These are phyloP conservation scores for Drosophila rubida DNA, from an alignment of 2,888 invertebrate species.

Conservation along the genomic window DNA sequence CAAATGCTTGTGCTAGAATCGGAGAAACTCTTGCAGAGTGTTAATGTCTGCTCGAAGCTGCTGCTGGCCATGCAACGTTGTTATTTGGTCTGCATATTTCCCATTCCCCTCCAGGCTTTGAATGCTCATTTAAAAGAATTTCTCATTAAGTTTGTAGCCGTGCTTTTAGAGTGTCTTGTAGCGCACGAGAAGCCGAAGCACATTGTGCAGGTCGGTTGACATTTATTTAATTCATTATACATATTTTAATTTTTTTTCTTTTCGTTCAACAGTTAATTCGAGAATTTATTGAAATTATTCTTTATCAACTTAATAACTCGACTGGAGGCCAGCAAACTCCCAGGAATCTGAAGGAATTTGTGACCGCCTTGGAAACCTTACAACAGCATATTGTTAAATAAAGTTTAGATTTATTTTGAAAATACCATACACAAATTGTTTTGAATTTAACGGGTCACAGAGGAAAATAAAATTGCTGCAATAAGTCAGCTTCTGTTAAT, in stretches of 20 bases:
- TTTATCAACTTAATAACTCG: slow-evolving; percentile 58
- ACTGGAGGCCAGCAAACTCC: slow-evolving; percentile 3
- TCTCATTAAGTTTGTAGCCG: slow-evolving; percentile 75
- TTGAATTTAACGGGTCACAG: background rate
- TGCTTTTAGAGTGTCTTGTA: slow-evolving; percentile 73
- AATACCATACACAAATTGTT: background rate
- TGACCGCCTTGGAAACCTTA: slow-evolving; percentile 47
- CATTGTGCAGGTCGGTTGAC: slow-evolving; percentile 60
- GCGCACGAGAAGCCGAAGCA: slow-evolving; percentile 50
- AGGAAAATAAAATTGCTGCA: background rate
- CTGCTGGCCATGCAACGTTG: slow-evolving; percentile 75
- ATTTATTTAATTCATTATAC: background rate
- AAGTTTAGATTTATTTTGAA: slow-evolving; percentile 5
- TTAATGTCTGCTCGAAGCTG: slow-evolving; percentile 58
- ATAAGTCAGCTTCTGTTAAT: background rate
- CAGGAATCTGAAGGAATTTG: slow-evolving; percentile 35
- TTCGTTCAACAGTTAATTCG: slow-evolving; percentile 53
- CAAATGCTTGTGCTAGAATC: slow-evolving; percentile 80
- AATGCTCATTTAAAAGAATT: slow-evolving; percentile 74
- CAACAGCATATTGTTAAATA: slow-evolving; percentile 34
- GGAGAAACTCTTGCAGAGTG: slow-evolving; percentile 71
- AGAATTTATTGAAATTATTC: slow-evolving; percentile 62
- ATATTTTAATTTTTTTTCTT: background rate
- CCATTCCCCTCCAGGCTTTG: slow-evolving; percentile 73
- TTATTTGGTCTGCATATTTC: slow-evolving; percentile 77